Evolutionary conservation across 2,113 vertebrate species (phyloP), one percentile per base, ranked within the genome.

Genomic region (Cephalopterus ornatus): DNA sequence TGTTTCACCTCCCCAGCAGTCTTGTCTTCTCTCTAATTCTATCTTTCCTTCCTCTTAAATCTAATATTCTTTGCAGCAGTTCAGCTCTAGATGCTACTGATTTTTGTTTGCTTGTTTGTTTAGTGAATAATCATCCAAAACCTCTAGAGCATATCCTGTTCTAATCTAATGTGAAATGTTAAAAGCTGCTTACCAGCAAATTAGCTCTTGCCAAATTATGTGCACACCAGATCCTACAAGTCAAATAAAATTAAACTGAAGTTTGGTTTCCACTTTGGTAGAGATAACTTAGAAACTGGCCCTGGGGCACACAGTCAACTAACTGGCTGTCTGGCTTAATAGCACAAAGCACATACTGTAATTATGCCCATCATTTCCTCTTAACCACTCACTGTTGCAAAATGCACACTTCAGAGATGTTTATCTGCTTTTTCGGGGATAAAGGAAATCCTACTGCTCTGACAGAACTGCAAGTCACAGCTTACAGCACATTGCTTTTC

Each of bases 131-230:
- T 89, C 46, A 94, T 76, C 83, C 61, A 72, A 96, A 95, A 78
- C 26, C 90, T 93, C 71, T 81, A 84, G 82, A 97, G 90, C 49
- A 26, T 88, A 94, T 92, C 85, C 52, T 12, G 1, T 80, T 96
- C 42, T 92, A 91, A 92, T 95, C 78, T 88, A 72, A 91, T 65
- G 56, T 95, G 88, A 96, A 95, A 95, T 81, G 92, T 95, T 94
- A 95, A 95, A 96, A 94, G 88, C 86, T 89, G 53, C 22, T 95
- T 61, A 93, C 93, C 73, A 91, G 49, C 79, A 94, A 95, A 94
- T 93, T 88, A 92, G 35, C 75, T 91, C 68, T 74, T 85, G 78
- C 92, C 88, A 90, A 95, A 96, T 85, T 82, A 81, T 44, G 27
- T 84, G 68, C 56, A 52, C 76, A 78, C 65, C 66, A 95, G 90